phyloP scores from a whole-genome alignment of 1,140 invertebrate genomes.

The Aradophagus sp. region DNA sequence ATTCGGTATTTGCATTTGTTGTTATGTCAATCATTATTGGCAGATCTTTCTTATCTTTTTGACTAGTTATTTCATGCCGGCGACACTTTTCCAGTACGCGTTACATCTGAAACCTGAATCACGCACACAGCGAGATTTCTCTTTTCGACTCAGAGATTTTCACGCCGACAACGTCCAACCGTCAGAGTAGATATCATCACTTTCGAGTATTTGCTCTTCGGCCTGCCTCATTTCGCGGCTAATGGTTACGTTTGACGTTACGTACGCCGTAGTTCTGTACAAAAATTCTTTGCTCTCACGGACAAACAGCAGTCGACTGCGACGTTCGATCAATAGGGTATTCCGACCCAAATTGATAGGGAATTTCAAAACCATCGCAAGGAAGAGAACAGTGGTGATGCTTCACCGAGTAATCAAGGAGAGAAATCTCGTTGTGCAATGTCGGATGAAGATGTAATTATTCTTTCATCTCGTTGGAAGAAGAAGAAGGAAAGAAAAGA shows the following conservation, averaged over 20 bases:
- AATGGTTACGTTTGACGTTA: constrained; percentile 10
- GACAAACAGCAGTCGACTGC: too few relatives aligned
- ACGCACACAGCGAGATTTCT: constrained; percentile 38
- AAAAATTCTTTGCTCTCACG: too few relatives aligned
- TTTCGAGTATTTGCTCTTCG: constrained; percentile 36
- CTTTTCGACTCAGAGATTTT: constrained; percentile 26
- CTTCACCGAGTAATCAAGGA: constrained; percentile 16
- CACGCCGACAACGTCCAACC: constrained; percentile 41
- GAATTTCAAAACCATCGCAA: constrained; percentile 19
- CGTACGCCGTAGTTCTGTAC: neutral
- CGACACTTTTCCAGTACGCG: constrained; percentile 25
- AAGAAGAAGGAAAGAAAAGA: constrained; percentile 2
- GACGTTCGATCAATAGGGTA: neutral
- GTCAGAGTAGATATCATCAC: constrained; percentile 35
- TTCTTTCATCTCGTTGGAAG: constrained; percentile 7
- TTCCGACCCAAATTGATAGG: constrained; percentile 1
- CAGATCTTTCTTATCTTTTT: constrained; percentile 12
- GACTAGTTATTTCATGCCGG: constrained; percentile 12
- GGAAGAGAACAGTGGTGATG: constrained; percentile 13
- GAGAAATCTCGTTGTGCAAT: constrained; percentile 44
- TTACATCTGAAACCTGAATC: constrained; percentile 34
- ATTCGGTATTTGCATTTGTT: constrained; percentile 63
- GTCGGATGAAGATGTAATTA: constrained; percentile 41
- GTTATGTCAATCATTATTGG: constrained; percentile 29
- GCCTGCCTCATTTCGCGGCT: constrained; percentile 17